Percentiles rank a stretch among this genome's conserved stretches.
These are phyloP conservation scores for Helicoverpa zea DNA, from an alignment of 1,140 invertebrate species.

Conservation along the genomic window DNA sequence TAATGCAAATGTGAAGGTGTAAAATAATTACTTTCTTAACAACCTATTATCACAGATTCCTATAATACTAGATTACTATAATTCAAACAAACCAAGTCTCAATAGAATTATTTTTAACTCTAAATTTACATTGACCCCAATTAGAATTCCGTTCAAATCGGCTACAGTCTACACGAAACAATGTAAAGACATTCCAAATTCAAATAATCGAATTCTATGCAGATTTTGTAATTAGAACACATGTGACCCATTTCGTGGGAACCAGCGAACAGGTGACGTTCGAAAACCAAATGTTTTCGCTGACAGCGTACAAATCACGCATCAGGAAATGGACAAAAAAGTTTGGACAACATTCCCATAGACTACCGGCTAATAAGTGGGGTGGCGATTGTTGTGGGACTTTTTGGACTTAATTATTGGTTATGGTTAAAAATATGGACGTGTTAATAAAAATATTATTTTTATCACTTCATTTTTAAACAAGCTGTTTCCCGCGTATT, in stretches of 20 bases:
- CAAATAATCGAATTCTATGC: constrained; percentile 50
- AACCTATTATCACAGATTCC: no score
- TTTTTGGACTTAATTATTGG: constrained; percentile 1
- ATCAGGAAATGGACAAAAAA: constrained; percentile 62
- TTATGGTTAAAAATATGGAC: neutral
- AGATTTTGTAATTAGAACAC: constrained; percentile 63
- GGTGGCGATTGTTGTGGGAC: constrained; percentile 31
- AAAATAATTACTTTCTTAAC: no score
- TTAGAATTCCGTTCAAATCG: neutral
- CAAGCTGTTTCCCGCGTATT: no score
- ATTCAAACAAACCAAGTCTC: neutral
- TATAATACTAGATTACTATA: no score
- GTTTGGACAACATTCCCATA: constrained; percentile 57
- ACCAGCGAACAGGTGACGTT: constrained; percentile 70
- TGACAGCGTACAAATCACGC: constrained; percentile 64
- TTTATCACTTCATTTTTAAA: no score
- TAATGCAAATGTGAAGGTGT: no score
- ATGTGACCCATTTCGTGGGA: constrained; percentile 68
- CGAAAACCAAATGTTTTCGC: constrained; percentile 61
- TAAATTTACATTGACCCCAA: neutral
- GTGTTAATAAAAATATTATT: no score
- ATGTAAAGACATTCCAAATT: constrained; percentile 9
- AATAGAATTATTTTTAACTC: neutral
- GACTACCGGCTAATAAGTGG: constrained; percentile 48
- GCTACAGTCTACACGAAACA: neutral